Evolutionary conservation across 2,797 vertebrate species (phyloP).

Genomic region (Gadopsis bispinosus): DNA sequence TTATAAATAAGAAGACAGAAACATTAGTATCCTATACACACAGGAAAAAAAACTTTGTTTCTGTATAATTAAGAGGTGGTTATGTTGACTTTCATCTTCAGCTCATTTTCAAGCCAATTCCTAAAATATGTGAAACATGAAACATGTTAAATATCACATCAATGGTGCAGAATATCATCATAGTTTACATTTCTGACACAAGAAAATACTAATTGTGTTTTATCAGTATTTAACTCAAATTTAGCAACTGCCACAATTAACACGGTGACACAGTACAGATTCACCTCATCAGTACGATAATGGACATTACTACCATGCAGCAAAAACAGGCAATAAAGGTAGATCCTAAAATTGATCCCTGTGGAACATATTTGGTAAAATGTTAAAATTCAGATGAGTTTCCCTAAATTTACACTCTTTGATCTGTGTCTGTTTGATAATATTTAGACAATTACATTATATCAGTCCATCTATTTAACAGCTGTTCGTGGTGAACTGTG

Average conservation of each 20-base stretch:
- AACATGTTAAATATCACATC: not conserved
- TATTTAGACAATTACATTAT: not conserved
- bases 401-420: not conserved
- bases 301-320: not conserved
- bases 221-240: not conserved
- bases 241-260: not conserved
- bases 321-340: not conserved
- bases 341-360: not conserved
- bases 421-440: not conserved
- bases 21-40: not conserved
- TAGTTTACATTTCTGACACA: not conserved
- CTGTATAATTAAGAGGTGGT: not conserved
- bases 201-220: not conserved
- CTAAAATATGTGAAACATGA: not conserved
- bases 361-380: not conserved
- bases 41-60: not conserved
- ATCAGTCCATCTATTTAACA: not conserved
- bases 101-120: not conserved
- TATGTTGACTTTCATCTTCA: not conserved
- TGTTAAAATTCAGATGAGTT: not conserved
- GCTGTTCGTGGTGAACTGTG: not conserved
- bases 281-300: not conserved
- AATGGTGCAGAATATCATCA: not conserved
- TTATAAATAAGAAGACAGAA: not conserved
- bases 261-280: not conserved